Base-by-base conservation (phyloP, 2,888 invertebrate genomes). In the Pterostichus madidus region DNA sequence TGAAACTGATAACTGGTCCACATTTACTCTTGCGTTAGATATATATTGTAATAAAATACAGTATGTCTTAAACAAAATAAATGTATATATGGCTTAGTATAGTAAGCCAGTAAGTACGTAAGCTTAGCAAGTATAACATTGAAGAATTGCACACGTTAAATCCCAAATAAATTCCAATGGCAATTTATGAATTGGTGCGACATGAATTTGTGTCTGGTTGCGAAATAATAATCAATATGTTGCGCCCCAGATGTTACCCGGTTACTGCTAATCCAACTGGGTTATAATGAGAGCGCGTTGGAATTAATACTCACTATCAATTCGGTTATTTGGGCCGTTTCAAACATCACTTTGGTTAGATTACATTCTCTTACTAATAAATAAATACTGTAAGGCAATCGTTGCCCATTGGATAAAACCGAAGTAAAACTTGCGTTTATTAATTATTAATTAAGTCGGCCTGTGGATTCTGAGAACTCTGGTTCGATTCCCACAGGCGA, bases 181-280 rank as follows among this genome's bases (percentile, higher is more conserved):
- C 68, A 64, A 80, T 80, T 68, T 52, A 80, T 68, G 24, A 80
- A 44, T 68, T 80, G 35, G 68, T 35, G 64, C 46, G 52, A 80
- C 80, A 68, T 64, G 49, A 64, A 80, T 80, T 80, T 68, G 61
- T 68, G 80, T 52, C 68, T 68, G 52, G 64, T 80, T 71, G 17
- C 68, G 44, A 71, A 71, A 71, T 71, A 44, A 71, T 71, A 71
- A 71, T 71, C 68, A 71, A 71, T 71, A 71, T 71, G 44, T 71
- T 71, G 44, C 44, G 68, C 68, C 68, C 68, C 68, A 71, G 68
- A 71, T 71, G 68, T 44, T 71, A 71, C 68, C 68, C 68, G 68
- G 68, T 71, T 71, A 44, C 68, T 71, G 68, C 68, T 71, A 71
- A 71, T 71, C 68, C 68, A 39, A 71, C 68, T 44, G 68, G 68